Evolutionary conservation across 2,888 invertebrate species (phyloP), one percentile per base, ranked within the genome.

Genomic region (Oscheius myriophilus): DNA sequence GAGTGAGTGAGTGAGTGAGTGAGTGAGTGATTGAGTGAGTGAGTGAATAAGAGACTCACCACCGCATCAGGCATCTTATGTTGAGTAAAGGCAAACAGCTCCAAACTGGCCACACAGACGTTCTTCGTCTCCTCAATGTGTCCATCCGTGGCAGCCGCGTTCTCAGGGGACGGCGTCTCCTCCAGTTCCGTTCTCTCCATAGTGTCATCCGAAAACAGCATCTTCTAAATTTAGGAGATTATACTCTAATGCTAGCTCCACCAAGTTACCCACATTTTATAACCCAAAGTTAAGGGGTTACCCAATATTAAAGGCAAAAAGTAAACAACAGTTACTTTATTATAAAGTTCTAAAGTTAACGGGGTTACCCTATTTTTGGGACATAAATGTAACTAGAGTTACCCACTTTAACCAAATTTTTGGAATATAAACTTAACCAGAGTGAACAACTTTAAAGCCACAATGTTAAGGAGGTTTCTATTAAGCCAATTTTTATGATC

Each of bases 91-190:
- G 73, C 63, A 4, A 78, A 49, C 12, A 80, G 58, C 57, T 80
- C 80, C 18, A 80, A 55, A 58, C 75, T 75, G n/a, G 71, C 70
- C 9, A 72, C 70, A 58, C 69, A 69, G 26, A 78, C 21, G 41
- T 72, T 63, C n/a, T 64, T 55, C 12, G 75, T 64, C 42, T 78
- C 78, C 14, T 53, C 67, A 41, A 63, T 64, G 25, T 21, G 58
- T 21, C 57, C 62, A 57, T 62, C 62, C 1, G 54, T 41, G 46
- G 33, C 41, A 21, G 61, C 25, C 39, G 59, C 39, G 14, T 26
- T 43, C 25, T 62, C 72, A 66, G 41, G 18, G 18, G 58, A 42
- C 18, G 42, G 45, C 25, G 58, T 12, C 18, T 18, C 14, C 11
- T 26, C 43, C 2, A 18, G 42, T 11, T 39, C 39, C 18, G 51